phyloP scores from a whole-genome alignment of 1,140 invertebrate species.

The Lycorma delicatula region DNA sequence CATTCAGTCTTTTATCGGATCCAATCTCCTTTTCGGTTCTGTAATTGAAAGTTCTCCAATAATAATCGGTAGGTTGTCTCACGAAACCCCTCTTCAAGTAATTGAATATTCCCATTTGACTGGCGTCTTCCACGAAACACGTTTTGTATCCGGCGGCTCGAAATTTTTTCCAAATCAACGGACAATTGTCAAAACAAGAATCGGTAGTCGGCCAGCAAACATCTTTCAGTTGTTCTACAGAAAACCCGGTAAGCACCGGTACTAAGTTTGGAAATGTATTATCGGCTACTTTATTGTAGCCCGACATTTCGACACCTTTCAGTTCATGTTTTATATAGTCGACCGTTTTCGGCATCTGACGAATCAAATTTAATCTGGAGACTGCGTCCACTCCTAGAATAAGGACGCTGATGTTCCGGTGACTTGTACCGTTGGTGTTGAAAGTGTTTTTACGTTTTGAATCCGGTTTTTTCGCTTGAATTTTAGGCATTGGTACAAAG shows the following conservation, averaged over 20 bases:
- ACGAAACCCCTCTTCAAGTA: constrained; percentile 47
- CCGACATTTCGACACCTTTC: constrained; percentile 36
- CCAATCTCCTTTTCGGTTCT: constrained; percentile 41
- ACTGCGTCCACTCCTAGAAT: constrained; percentile 61
- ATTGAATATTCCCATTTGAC: constrained; percentile 47
- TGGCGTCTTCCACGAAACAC: constrained; percentile 46
- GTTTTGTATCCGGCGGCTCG: constrained; percentile 44
- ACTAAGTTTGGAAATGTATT: constrained; percentile 42
- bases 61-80: constrained; percentile 48
- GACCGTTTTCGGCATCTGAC: constrained; percentile 45
- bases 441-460: constrained; percentile 6
- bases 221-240: constrained; percentile 29
- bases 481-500: constrained; percentile 25
- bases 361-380: constrained; percentile 47
- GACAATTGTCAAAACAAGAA: constrained; percentile 48
- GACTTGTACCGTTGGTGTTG: constrained; percentile 16
- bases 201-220: constrained; percentile 28
- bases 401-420: constrained; percentile 48
- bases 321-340: constrained; percentile 37
- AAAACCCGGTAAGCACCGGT: constrained; percentile 41
- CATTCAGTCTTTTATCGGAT: constrained; percentile 40
- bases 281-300: constrained; percentile 40
- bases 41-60: constrained; percentile 43
- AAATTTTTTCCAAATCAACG: constrained; percentile 49
- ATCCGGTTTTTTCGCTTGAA: not conserved